Evolutionary conservation across 2,888 invertebrate species (phyloP).

Genomic region (Trissolcus brochymenae): DNA sequence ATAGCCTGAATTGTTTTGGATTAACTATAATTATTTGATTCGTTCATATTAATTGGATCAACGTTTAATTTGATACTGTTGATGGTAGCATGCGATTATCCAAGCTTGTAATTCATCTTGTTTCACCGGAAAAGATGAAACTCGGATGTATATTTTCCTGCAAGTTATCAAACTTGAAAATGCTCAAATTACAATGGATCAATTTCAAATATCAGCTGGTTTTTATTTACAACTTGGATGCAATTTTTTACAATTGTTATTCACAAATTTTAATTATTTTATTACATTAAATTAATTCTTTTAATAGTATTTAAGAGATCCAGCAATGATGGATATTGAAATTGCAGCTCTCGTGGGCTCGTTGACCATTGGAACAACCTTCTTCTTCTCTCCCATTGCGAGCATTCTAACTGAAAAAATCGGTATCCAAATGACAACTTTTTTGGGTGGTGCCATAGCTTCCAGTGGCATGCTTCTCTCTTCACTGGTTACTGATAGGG

Average conservation of each 20-base stretch:
- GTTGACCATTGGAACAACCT: slow-evolving; percentile 91
- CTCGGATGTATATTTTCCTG: too few relatives aligned
- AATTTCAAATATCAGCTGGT: background rate
- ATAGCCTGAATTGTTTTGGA: slow-evolving; percentile 48
- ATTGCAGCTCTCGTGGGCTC: slow-evolving; percentile 90
- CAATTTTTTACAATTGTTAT: too few relatives aligned
- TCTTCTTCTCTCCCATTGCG: slow-evolving; percentile 90
- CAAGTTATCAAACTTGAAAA: background rate
- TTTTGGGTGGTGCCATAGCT: slow-evolving; percentile 88
- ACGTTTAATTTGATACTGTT: slow-evolving; percentile 42
- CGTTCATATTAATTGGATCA: slow-evolving; percentile 43
- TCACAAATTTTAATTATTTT: background rate
- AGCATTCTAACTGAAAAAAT: slow-evolving; percentile 90
- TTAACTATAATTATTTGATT: slow-evolving; percentile 50
- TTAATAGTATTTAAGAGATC: too few relatives aligned
- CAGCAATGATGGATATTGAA: background rate
- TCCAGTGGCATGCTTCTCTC: slow-evolving; percentile 87
- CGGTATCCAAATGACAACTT: slow-evolving; percentile 89
- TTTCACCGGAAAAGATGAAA: too few relatives aligned
- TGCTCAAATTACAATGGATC: background rate
- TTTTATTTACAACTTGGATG: too few relatives aligned
- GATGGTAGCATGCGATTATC: slow-evolving; percentile 10
- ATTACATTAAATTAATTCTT: background rate
- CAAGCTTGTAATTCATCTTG: background rate
- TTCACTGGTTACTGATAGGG: slow-evolving; percentile 82